Evolutionary conservation across 2,888 invertebrate genomes (phyloP).

Genomic region (Ophion slaviceki): DNA sequence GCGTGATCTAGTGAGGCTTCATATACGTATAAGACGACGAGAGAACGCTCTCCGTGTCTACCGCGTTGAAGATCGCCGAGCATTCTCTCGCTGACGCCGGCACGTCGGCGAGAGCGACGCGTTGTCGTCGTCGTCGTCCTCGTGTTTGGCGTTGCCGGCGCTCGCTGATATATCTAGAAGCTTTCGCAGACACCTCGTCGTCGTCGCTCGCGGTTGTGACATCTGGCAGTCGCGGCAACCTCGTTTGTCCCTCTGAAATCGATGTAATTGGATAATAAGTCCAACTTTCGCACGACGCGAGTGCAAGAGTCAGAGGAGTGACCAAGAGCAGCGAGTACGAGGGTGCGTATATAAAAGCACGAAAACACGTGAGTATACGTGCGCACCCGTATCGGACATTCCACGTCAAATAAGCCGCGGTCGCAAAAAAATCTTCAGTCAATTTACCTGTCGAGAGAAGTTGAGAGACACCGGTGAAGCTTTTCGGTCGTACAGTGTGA

Average conservation of each 20-base stretch:
- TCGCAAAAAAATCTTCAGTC: conserved; percentile 12
- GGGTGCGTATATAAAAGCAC: conserved; percentile 16
- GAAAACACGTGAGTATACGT: conserved; percentile 19
- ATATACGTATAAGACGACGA: conserved; percentile 55
- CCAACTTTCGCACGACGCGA: conserved; percentile 73
- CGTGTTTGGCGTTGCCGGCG: not conserved
- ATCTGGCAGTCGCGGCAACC: conserved; percentile 80
- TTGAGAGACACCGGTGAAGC: not conserved
- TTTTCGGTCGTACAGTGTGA: not conserved
- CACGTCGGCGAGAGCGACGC: conserved; percentile 52
- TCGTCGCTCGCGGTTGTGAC: conserved; percentile 74
- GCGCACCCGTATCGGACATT: conserved; percentile 20
- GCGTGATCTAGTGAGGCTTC: conserved; percentile 59
- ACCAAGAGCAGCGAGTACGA: conserved; percentile 20
- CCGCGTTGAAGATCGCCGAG: conserved; percentile 55
- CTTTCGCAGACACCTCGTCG: conserved; percentile 63
- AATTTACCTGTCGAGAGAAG: conserved; percentile 6
- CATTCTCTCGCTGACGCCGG: conserved; percentile 60
- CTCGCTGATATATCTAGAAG: conserved; percentile 56
- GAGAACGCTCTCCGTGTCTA: conserved; percentile 69
- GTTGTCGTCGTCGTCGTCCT: conserved; percentile 61
- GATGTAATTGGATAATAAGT: conserved; percentile 80
- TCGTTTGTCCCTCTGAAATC: conserved; percentile 81
- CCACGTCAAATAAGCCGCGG: conserved; percentile 12
- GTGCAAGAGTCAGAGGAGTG: conserved; percentile 29